Percentiles rank a stretch among this genome's conserved stretches.
Conservation (phyloP, 2,797 vertebrate species). For the Caiman crocodilus region DNA sequence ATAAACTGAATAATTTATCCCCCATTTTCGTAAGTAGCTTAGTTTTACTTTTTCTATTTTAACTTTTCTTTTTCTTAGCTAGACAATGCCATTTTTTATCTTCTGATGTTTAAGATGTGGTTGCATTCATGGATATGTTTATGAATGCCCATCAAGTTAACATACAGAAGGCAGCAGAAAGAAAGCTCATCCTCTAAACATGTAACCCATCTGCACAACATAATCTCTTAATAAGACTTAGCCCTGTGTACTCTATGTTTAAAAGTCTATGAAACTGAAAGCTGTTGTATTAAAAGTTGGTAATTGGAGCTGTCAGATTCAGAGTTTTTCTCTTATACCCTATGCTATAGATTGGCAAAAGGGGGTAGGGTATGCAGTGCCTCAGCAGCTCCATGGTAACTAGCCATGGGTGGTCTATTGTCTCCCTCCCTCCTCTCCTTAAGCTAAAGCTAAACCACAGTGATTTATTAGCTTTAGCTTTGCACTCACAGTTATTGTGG, state of each 20-base stretch:
- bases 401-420: too few relatives aligned
- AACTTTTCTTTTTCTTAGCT: background rate
- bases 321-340: background rate
- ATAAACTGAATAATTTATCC: background rate
- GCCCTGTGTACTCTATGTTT: background rate
- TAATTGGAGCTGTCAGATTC: background rate
- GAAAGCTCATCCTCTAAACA: background rate
- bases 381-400: too few relatives aligned
- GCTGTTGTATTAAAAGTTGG: background rate
- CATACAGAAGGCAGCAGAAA: background rate
- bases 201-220: too few relatives aligned
- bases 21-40: background rate
- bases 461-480: too few relatives aligned
- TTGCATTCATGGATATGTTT: background rate
- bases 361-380: too few relatives aligned
- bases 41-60: background rate
- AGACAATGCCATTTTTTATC: background rate
- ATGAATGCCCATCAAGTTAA: background rate
- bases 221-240: too few relatives aligned
- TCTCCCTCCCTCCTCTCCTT: too few relatives aligned
- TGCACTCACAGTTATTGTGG: too few relatives aligned
- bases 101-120: background rate
- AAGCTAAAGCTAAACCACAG: too few relatives aligned
- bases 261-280: background rate
- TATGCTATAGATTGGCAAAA: too few relatives aligned